A percentile compares a stretch with the other conserved stretches of the same genome.
Evolutionary conservation across 2,888 invertebrate species (phyloP).

Genomic region (Coenonympha arcania): DNA sequence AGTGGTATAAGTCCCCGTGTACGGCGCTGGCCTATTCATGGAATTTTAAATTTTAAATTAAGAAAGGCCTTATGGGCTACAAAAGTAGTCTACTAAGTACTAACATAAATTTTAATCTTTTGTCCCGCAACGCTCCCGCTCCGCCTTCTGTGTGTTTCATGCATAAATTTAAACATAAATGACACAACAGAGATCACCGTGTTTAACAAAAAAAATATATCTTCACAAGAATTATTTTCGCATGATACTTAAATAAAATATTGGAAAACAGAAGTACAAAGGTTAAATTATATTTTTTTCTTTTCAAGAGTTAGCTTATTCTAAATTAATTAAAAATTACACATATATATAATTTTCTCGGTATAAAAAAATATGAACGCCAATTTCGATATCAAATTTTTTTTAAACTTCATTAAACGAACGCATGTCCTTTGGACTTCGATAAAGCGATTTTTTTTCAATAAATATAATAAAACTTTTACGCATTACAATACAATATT

Average conservation of each 20-base stretch:
- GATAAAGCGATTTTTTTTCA: not conserved
- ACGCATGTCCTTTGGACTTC: constrained; percentile 6
- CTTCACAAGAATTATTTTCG: constrained; percentile 15
- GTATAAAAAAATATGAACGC: constrained; percentile 1
- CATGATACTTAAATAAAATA: no score
- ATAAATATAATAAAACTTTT: constrained; percentile 5
- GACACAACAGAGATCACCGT: constrained; percentile 43
- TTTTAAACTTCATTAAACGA: not conserved
- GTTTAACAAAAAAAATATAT: constrained; percentile 22
- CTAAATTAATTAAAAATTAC: not conserved
- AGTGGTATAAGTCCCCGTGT: no score
- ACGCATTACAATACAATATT: constrained; percentile 23
- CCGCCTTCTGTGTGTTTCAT: no score
- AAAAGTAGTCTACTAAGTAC: no score
- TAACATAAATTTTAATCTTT: no score
- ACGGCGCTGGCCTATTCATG: no score
- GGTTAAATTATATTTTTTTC: no score
- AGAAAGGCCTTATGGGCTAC: no score
- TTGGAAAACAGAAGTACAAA: no score
- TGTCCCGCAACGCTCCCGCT: no score
- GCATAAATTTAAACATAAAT: no score
- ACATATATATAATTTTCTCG: not conserved
- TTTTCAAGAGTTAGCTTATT: not conserved
- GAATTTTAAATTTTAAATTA: no score
- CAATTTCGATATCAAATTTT: not conserved